These are phyloP conservation scores for Cremastinae sp. DNA, from an alignment of 2,888 invertebrate species.

Conservation along the genomic window DNA sequence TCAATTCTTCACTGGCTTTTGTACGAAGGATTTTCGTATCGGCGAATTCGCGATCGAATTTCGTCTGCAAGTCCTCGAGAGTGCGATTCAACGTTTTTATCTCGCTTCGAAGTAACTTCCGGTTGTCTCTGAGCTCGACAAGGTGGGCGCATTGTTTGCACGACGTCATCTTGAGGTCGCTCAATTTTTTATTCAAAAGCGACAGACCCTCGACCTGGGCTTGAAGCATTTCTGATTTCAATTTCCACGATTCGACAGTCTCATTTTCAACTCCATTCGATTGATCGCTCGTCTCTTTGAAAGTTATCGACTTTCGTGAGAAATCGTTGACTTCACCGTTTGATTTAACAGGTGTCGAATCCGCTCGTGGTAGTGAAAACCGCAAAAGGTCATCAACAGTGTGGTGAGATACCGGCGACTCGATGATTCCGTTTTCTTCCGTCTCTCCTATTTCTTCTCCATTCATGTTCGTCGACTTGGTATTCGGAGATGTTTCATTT, in stretches of 20 bases:
- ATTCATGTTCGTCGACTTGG: background rate
- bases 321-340: background rate
- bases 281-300: no score
- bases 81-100: slow-evolving; percentile 67
- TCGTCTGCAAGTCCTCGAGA: slow-evolving; percentile 67
- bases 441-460: slow-evolving; percentile 1
- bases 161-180: slow-evolving; percentile 67
- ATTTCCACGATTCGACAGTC: slow-evolving; percentile 44
- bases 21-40: slow-evolving; percentile 68
- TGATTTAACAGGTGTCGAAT: slow-evolving; percentile 22
- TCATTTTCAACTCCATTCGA: slow-evolving; percentile 17
- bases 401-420: background rate
- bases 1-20: slow-evolving; percentile 70
- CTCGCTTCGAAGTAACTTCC: slow-evolving; percentile 69
- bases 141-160: slow-evolving; percentile 71
- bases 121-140: slow-evolving; percentile 68
- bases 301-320: slow-evolving; percentile 6
- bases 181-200: slow-evolving; percentile 69
- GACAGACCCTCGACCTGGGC: slow-evolving; percentile 66
- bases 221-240: slow-evolving; percentile 62
- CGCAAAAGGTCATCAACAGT: slow-evolving; percentile 34
- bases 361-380: slow-evolving; percentile 26
- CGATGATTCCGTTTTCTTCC: background rate
- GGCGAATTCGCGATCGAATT: slow-evolving; percentile 70
- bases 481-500: background rate